Conservation (phyloP, 2,113 vertebrate genomes). For the Nerophis ophidion region DNA sequence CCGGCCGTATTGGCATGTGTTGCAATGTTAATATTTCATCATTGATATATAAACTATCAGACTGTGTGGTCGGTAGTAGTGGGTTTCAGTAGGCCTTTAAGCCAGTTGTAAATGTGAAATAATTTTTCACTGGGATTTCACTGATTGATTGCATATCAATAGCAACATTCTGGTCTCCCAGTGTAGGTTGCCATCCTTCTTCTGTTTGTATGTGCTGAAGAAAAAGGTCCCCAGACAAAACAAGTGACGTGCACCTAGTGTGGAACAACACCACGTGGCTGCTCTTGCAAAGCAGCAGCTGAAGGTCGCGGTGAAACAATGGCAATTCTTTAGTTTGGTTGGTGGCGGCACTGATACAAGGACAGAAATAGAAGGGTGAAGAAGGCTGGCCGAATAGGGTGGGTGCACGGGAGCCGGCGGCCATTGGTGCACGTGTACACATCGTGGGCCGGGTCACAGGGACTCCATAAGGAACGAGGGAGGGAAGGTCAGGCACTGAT, state of each 20-base stretch:
- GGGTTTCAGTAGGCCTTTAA: background rate
- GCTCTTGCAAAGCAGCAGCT: constrained; percentile 21
- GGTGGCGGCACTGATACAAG: constrained; percentile 20
- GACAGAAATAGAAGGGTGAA: constrained; percentile 60
- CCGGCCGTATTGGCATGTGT: too few species aligned
- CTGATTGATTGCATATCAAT: background rate
- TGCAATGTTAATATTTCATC: too few species aligned
- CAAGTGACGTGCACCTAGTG: constrained; percentile 10
- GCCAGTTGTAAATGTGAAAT: background rate
- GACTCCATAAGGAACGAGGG: constrained; percentile 48
- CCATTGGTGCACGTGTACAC: constrained; percentile 50
- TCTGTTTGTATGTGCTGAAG: constrained; percentile 11
- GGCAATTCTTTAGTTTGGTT: constrained; percentile 67
- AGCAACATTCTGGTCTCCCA: background rate
- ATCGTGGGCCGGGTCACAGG: constrained; percentile 39
- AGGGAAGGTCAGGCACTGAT: constrained; percentile 71
- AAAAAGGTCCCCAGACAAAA: constrained; percentile 15
- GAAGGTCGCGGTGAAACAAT: constrained; percentile 80
- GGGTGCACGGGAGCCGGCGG: constrained; percentile 59
- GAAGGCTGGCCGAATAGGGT: constrained; percentile 44
- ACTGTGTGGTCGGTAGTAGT: too few species aligned
- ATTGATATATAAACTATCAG: too few species aligned
- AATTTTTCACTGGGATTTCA: background rate
- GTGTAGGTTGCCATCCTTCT: constrained; percentile 37
- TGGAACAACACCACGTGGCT: constrained; percentile 15